Conservation (phyloP, 2,888 invertebrate species). For the Nineta flava region DNA sequence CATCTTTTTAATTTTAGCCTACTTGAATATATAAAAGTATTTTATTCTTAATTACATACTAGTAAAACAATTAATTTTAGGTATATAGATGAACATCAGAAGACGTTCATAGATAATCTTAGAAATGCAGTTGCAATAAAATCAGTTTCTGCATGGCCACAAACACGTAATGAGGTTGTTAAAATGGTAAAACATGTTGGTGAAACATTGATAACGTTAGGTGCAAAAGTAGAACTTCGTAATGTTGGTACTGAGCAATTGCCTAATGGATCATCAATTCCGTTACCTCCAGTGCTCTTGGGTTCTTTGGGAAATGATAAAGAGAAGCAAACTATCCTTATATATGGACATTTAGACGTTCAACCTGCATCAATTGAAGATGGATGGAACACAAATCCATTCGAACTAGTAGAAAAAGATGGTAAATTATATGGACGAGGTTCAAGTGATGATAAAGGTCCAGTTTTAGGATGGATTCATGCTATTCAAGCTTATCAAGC, state of each 20-base stretch:
- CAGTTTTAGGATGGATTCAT: slow-evolving; percentile 91
- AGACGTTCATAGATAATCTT: slow-evolving; percentile 59
- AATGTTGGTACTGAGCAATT: slow-evolving; percentile 64
- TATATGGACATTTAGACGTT: slow-evolving; percentile 97
- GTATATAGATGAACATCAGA: slow-evolving; percentile 62
- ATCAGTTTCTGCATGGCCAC: slow-evolving; percentile 87
- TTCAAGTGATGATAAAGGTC: slow-evolving; percentile 85
- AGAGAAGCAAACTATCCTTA: slow-evolving; percentile 78
- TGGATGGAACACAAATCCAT: slow-evolving; percentile 94
- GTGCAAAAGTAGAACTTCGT: slow-evolving; percentile 51
- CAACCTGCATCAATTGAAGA: slow-evolving; percentile 87
- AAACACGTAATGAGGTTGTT: slow-evolving; percentile 61
- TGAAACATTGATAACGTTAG: slow-evolving; percentile 48
- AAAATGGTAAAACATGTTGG: slow-evolving; percentile 78
- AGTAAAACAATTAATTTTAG: slow-evolving; percentile 26
- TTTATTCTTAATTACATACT: no score
- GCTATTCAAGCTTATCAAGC: slow-evolving; percentile 78
- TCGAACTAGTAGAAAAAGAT: slow-evolving; percentile 71
- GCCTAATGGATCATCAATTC: slow-evolving; percentile 51
- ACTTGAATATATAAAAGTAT: no score
- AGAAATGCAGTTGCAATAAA: slow-evolving; percentile 81
- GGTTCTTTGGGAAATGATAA: slow-evolving; percentile 66
- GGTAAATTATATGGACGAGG: slow-evolving; percentile 86
- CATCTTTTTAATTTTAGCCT: no score
- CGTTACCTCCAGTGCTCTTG: slow-evolving; percentile 73